phyloP scores from a whole-genome alignment of 2,888 invertebrate genomes.

The Drosophila phalerata region DNA sequence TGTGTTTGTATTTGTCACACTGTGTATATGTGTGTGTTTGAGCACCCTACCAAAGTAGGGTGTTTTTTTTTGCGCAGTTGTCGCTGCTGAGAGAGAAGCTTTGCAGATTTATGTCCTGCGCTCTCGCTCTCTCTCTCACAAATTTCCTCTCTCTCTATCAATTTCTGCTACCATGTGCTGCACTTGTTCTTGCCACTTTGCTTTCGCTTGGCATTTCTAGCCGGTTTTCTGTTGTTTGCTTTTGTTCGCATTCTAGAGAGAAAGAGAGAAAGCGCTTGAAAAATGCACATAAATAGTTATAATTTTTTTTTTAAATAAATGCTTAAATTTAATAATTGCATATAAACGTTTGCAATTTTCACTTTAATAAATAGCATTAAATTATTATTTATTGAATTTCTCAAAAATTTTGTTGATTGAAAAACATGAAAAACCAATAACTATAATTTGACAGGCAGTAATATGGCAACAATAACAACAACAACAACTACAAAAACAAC shows the following conservation, averaged over 20 bases:
- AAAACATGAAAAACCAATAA: constrained; percentile 66
- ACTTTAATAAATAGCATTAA: constrained; percentile 10
- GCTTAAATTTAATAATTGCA: neutral
- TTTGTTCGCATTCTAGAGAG: constrained; percentile 35
- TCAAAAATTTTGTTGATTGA: constrained; percentile 49
- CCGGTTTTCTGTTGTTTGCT: constrained; percentile 72
- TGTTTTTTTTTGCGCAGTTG: constrained; percentile 56
- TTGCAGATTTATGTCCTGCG: constrained; percentile 54
- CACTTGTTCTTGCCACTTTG: constrained; percentile 69
- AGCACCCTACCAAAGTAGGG: no score
- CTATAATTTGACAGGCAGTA: constrained; percentile 73
- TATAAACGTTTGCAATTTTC: constrained; percentile 4
- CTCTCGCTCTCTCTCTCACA: constrained; percentile 14
- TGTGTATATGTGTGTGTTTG: constrained; percentile 16
- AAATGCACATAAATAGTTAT: neutral
- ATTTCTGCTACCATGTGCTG: constrained; percentile 51
- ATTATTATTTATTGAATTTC: constrained; percentile 22
- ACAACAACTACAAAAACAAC: no score
- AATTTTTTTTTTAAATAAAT: neutral
- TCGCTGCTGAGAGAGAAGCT: constrained; percentile 14
- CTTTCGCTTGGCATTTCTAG: constrained; percentile 68
- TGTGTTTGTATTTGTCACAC: constrained; percentile 1
- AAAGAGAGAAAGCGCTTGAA: neutral
- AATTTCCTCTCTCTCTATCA: neutral
- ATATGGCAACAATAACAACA: constrained; percentile 48